Percentiles rank a stretch among this genome's conserved stretches.
Evolutionary conservation across 2,888 invertebrate genomes (phyloP).

Genomic region (Bombyx huttoni): DNA sequence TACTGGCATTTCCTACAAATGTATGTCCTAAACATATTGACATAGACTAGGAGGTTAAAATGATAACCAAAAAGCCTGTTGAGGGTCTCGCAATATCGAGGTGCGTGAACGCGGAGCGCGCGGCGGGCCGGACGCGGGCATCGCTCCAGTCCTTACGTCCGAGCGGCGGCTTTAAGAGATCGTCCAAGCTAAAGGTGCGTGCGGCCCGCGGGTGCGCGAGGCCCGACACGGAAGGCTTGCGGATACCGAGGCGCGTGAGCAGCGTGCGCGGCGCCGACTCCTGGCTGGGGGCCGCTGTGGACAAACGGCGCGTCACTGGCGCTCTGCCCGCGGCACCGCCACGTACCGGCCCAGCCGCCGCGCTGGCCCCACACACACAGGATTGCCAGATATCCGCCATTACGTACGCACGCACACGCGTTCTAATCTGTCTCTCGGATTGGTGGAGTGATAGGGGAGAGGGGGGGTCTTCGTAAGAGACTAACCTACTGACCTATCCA

Average conservation of each 20-base stretch:
- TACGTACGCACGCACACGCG: neutral
- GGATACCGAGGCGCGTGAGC: constrained; percentile 88
- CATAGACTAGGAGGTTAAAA: no score
- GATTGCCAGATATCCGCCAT: constrained; percentile 31
- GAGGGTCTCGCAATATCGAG: no score
- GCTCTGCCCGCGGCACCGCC: constrained; percentile 40
- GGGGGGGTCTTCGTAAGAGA: no score
- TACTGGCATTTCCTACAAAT: neutral
- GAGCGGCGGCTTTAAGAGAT: constrained; percentile 87
- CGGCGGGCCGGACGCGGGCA: constrained; percentile 30
- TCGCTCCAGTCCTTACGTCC: constrained; percentile 80
- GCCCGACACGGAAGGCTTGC: constrained; percentile 89
- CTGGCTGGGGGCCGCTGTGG: constrained; percentile 61
- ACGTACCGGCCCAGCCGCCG: constrained; percentile 31
- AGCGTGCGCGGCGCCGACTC: constrained; percentile 76
- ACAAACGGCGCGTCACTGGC: constrained; percentile 57
- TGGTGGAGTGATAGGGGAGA: no score
- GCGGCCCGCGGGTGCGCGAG: constrained; percentile 82
- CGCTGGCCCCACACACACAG: constrained; percentile 43
- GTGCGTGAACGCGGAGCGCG: constrained; percentile 42
- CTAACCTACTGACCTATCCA: no score
- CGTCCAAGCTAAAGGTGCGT: constrained; percentile 90
- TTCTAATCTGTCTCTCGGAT: no score
- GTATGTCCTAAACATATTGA: no score
- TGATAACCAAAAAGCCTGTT: no score